Percentiles rank a stretch among this genome's conserved stretches.
Conservation (phyloP, 2,113 vertebrate genomes). For the Bubo bubo region DNA sequence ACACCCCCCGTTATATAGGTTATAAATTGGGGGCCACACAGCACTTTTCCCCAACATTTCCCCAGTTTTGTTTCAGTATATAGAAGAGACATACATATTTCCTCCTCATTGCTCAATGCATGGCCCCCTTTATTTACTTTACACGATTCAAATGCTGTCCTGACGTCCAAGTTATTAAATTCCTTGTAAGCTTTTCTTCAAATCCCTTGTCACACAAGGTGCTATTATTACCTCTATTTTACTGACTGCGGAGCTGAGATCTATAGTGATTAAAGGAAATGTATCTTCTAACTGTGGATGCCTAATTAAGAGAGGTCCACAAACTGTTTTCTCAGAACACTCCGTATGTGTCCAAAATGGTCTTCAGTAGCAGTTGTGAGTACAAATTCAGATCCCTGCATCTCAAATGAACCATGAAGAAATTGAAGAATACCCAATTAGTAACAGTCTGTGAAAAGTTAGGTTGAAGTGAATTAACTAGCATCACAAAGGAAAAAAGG, state of each 20-base stretch:
- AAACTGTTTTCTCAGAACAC: slow-evolving; percentile 42
- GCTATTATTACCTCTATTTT: slow-evolving; percentile 25
- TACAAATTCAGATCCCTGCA: slow-evolving; percentile 53
- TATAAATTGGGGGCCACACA: not conserved
- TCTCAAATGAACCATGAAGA: slow-evolving; percentile 66
- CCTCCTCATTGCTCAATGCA: not conserved
- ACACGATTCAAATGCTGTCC: not conserved
- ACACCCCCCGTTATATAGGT: not conserved
- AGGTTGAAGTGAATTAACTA: slow-evolving; percentile 62
- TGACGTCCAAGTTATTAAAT: slow-evolving; percentile 30
- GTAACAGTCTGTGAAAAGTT: slow-evolving; percentile 70
- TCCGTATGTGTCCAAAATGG: slow-evolving; percentile 51
- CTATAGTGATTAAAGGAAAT: slow-evolving; percentile 43
- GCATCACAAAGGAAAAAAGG: slow-evolving; percentile 58
- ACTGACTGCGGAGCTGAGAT: not conserved
- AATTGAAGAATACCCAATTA: slow-evolving; percentile 69
- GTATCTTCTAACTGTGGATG: slow-evolving; percentile 45
- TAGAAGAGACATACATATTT: not conserved
- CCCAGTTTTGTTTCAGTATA: not conserved
- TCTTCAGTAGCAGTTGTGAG: slow-evolving; percentile 44
- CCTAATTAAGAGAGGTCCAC: slow-evolving; percentile 51
- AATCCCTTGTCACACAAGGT: slow-evolving; percentile 19
- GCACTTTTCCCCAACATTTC: not conserved
- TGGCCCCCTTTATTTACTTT: not conserved
- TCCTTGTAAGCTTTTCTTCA: slow-evolving; percentile 19